These are phyloP conservation scores for Mercenaria mercenaria DNA, from an alignment of 1,140 invertebrate species.

Conservation along the genomic window DNA sequence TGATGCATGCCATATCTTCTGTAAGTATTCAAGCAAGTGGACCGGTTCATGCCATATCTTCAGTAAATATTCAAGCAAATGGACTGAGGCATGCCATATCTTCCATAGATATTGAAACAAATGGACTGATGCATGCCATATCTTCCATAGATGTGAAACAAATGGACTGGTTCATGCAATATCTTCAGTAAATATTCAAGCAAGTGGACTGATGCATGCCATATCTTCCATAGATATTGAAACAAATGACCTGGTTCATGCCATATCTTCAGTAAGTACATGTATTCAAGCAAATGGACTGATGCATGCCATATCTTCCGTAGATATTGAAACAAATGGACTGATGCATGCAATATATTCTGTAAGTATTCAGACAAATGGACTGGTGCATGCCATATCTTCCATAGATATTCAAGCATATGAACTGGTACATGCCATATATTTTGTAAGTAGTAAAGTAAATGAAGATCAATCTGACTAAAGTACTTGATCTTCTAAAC, in stretches of 20 bases:
- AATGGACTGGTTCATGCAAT: slow-evolving; percentile 3
- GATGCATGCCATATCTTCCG: neutral
- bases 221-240: neutral
- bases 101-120: neutral
- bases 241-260: neutral
- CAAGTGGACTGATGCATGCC: neutral
- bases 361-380: neutral
- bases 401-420: neutral
- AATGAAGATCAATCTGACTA: too few relatives aligned
- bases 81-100: neutral
- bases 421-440: slow-evolving; percentile 96
- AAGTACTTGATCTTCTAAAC: too few relatives aligned
- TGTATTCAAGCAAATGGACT: neutral
- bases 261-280: neutral
- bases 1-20: neutral
- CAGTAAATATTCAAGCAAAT: neutral
- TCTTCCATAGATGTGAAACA: neutral
- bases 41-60: neutral
- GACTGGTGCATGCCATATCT: slow-evolving; percentile 1
- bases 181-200: neutral
- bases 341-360: neutral
- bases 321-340: neutral
- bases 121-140: slow-evolving; percentile 7
- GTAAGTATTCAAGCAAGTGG: neutral
- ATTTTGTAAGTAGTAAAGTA: slow-evolving; percentile 90